A percentile compares a stretch with the other conserved stretches of the same genome.
phyloP scores from a whole-genome alignment of 2,797 vertebrate species.

The Avahi laniger region DNA sequence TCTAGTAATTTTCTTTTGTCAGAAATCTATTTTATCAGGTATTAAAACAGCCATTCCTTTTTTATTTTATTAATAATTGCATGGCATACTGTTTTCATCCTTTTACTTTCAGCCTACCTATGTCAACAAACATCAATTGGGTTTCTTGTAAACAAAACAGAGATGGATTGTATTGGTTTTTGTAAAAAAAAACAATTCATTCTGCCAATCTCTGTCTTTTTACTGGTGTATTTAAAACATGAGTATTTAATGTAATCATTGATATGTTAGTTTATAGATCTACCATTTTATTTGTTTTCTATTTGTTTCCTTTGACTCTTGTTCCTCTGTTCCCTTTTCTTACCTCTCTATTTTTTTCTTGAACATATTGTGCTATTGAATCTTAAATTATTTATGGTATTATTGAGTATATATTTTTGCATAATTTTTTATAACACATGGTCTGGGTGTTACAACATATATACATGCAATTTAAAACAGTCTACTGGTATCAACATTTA shows the following conservation, averaged over 20 bases:
- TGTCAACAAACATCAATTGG: background rate
- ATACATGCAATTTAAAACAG: background rate
- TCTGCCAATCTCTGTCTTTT: background rate
- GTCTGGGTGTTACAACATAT: too few species aligned
- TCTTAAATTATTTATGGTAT: background rate
- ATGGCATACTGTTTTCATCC: background rate
- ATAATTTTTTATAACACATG: background rate
- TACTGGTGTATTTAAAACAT: background rate
- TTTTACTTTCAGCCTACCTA: background rate
- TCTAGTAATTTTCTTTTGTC: background rate
- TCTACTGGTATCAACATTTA: background rate
- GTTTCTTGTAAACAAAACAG: background rate
- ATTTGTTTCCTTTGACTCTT: background rate
- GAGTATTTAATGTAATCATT: background rate
- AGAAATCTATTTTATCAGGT: background rate
- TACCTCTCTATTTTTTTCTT: background rate
- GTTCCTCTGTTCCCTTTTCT: background rate
- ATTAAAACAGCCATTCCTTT: background rate
- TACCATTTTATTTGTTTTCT: background rate
- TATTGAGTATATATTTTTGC: background rate
- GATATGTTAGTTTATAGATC: background rate
- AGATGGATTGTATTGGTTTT: background rate
- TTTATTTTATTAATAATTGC: background rate
- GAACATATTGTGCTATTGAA: background rate
- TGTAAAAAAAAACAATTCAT: background rate